These are phyloP conservation scores for Stenopsyche tienmushanensis DNA, from an alignment of 1,140 invertebrate species.

Conservation along the genomic window DNA sequence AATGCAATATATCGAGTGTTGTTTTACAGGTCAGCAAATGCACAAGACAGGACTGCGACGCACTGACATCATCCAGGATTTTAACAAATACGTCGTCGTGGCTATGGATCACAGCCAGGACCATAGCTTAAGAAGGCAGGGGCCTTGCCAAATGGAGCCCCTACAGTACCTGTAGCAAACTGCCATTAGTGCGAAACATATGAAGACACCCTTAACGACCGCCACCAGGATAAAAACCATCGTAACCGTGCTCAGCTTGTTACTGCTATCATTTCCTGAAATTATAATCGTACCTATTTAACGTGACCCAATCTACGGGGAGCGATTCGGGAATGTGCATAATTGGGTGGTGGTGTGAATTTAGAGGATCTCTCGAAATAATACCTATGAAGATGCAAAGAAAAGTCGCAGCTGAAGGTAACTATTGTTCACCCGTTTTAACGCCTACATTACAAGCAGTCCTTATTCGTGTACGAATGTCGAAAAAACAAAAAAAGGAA, in stretches of 20 bases:
- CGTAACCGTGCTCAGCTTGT: conserved; percentile 82
- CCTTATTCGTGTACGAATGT: too few species aligned
- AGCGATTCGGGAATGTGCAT: not conserved
- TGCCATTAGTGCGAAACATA: conserved; percentile 91
- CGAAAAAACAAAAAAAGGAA: too few species aligned
- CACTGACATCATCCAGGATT: conserved; percentile 40
- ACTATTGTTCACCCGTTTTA: too few species aligned
- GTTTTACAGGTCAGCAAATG: conserved; percentile 18
- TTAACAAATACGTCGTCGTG: not conserved
- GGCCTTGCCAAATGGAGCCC: conserved; percentile 11
- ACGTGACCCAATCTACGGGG: not conserved
- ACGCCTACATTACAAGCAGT: too few species aligned
- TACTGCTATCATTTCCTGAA: conserved; percentile 69
- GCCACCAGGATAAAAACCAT: conserved; percentile 90
- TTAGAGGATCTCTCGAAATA: too few species aligned
- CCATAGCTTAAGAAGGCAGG: not conserved
- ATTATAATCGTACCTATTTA: conserved; percentile 43
- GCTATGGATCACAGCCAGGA: not conserved
- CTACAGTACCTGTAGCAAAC: conserved; percentile 92
- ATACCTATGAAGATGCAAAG: too few species aligned
- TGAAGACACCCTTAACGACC: conserved; percentile 89
- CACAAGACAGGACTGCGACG: conserved; percentile 5
- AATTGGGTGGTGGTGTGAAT: not conserved
- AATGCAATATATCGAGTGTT: conserved; percentile 12
- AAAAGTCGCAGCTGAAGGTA: too few species aligned